Evolutionary conservation across 2,797 vertebrate species (phyloP).

Genomic region (Linurgus olivaceus): DNA sequence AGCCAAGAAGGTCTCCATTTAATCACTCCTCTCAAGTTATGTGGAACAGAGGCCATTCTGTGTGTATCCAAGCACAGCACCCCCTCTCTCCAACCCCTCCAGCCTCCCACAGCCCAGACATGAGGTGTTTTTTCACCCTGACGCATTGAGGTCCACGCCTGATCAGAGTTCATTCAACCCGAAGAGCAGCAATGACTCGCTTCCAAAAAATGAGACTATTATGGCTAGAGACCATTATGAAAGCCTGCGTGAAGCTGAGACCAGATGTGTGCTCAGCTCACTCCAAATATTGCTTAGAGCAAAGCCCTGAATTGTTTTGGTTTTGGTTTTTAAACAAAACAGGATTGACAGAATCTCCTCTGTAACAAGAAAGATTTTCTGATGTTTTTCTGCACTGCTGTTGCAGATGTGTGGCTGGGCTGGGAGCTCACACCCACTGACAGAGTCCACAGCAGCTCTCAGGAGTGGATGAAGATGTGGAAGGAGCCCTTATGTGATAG

Average conservation of each 20-base stretch:
- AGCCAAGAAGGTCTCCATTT: not conserved
- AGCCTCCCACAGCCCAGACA: not conserved
- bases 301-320: not conserved
- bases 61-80: not conserved
- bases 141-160: not conserved
- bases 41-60: not conserved
- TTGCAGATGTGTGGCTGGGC: not conserved
- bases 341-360: not conserved
- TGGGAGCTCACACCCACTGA: not conserved
- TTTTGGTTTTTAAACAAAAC: not conserved
- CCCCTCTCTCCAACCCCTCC: not conserved
- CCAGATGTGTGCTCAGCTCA: constrained; percentile 22
- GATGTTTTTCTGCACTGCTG: not conserved
- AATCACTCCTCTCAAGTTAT: not conserved
- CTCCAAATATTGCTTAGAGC: constrained; percentile 20
- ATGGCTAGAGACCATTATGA: constrained; percentile 15
- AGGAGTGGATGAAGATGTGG: not conserved
- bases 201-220: constrained; percentile 41
- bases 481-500: not conserved
- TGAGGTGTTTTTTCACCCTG: not conserved
- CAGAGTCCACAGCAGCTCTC: not conserved
- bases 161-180: constrained; percentile 17
- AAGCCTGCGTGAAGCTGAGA: not conserved
- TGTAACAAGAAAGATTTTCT: not conserved
- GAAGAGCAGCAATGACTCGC: not conserved